Evolutionary conservation across 2,797 vertebrate species (phyloP).

Genomic region (Pseudochromis fuscus): DNA sequence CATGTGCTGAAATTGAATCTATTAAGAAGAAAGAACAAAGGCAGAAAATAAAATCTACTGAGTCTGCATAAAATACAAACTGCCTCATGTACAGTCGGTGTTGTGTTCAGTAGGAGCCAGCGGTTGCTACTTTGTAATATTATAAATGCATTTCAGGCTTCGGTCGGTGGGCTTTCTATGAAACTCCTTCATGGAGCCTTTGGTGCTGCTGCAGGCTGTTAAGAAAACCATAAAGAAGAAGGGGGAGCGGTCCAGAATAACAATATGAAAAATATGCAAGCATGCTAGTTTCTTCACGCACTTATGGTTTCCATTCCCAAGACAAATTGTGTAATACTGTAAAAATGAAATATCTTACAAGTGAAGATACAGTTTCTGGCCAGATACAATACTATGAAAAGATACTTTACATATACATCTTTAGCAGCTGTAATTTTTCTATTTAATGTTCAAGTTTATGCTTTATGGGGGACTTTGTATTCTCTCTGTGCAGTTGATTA

Average conservation of each 20-base stretch:
- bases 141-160: slow-evolving; percentile 29
- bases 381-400: background rate
- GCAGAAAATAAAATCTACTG: background rate
- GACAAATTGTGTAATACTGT: slow-evolving; percentile 11
- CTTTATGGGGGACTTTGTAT: background rate
- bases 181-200: slow-evolving; percentile 21
- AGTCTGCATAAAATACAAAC: background rate
- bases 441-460: background rate
- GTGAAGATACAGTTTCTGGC: background rate
- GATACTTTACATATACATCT: background rate
- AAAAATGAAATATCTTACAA: slow-evolving; percentile 4
- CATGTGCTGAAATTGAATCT: background rate
- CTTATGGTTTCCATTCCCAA: slow-evolving; percentile 42
- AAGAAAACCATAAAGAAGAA: slow-evolving; percentile 30
- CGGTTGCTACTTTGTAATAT: background rate
- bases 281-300: slow-evolving; percentile 22
- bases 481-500: background rate
- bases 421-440: background rate
- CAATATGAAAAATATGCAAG: slow-evolving; percentile 36
- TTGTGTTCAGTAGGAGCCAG: background rate
- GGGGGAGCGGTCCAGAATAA: slow-evolving; percentile 48
- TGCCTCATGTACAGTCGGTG: background rate
- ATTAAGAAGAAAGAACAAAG: background rate
- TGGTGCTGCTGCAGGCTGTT: slow-evolving; percentile 45
- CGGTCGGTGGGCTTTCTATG: slow-evolving; percentile 43